Percentiles rank a stretch among this genome's conserved stretches.
phyloP scores from a whole-genome alignment of 1,140 invertebrate species.

The Papilio dardanus region DNA sequence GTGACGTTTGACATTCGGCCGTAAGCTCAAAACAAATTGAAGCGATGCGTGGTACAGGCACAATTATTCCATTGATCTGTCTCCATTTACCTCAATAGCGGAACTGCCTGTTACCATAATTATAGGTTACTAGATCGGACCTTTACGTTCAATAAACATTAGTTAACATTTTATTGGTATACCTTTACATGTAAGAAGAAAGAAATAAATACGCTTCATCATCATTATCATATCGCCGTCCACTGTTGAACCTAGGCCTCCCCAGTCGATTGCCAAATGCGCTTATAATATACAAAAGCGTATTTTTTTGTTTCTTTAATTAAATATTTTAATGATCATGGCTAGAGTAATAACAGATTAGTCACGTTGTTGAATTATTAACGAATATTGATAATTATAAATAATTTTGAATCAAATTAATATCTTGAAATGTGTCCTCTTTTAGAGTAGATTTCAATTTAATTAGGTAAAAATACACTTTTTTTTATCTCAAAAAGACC shows the following conservation, averaged over 20 bases:
- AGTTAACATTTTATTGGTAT: not conserved
- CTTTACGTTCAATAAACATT: conserved; percentile 28
- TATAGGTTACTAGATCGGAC: conserved; percentile 46
- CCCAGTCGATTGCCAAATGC: too few species aligned
- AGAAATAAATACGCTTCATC: too few species aligned
- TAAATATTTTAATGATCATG: not conserved
- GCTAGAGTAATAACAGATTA: too few species aligned
- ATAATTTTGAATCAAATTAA: not conserved
- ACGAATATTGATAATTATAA: too few species aligned
- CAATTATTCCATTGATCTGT: conserved; percentile 48
- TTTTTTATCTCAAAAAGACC: not conserved
- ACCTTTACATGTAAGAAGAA: too few species aligned
- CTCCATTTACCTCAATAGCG: conserved; percentile 45
- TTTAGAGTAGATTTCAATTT: not conserved
- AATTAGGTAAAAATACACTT: not conserved
- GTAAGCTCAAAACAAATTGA: not conserved
- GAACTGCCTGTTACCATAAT: conserved; percentile 70
- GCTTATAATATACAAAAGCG: not conserved
- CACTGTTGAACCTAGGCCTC: too few species aligned
- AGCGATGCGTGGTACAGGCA: not conserved
- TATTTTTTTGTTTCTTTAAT: not conserved
- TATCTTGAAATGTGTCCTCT: not conserved
- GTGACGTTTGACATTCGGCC: too few species aligned
- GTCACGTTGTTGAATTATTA: too few species aligned
- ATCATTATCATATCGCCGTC: too few species aligned